Base-by-base conservation (phyloP, 2,888 invertebrate species). In the Campaea margaritaria region DNA sequence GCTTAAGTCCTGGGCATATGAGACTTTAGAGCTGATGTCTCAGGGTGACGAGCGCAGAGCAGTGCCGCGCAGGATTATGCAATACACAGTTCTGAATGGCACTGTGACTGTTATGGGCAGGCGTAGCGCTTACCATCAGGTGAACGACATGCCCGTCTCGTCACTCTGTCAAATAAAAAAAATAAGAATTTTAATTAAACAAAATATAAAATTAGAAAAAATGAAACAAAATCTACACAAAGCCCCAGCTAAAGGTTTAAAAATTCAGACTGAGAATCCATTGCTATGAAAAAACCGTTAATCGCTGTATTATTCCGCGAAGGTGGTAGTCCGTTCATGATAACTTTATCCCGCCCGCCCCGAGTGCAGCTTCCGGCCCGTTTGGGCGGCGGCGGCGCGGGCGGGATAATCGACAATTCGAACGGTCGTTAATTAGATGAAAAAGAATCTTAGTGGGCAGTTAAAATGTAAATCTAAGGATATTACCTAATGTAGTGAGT, bases 401-500 rank as follows among this genome's bases (percentile, higher is more conserved):
- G 72, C 66, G 68, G 72, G 13, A 71, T 78, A 78, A 83, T 81
- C 75, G 70, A 65, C 72, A 73, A 72, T 76, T 76, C 73, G 67
- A 72, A 71, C 73, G 72, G 69, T 73, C 73, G 70, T 78, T 77
- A 76, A 75, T 72, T 72, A 68, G 59, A 63, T 65, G 68, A 73
- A 71, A 74, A 74, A 73, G 51, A 52, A 59, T 58, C 62, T 61
- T 63, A 65, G 51, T 42, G 44, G 41, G 46, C 46, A 56, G 62
- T 65, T 63, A 56, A 62, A 67, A 54, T 64, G 56, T 41, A 65
- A 47, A 41, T 47, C 39, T 38, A 39, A 9, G 12, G n/a, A n/a
- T 21, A 31, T 16, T 13, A 47, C 8, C n/a, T n/a, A n/a, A n/a
- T n/a, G 5, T 10, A 8, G 21, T 10, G 27, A 41, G 21, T 21